These are phyloP conservation scores for Rattus norvegicus DNA, from an alignment of 2,113 vertebrate species.

Conservation along the genomic window GRCr8 NC_086033.1:59244001-59244500, in stretches of 20 bases:
- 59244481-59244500: fast-evolving
- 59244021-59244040: background rate
- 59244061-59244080: background rate
- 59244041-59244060: too few species aligned
- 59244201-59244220: background rate
- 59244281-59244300: background rate
- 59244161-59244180: background rate
- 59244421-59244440: background rate
- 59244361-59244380: background rate
- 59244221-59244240: too few species aligned
- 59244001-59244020: too few species aligned
- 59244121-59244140: background rate
- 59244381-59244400: fast-evolving
- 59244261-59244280: background rate
- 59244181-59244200: background rate
- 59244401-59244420: background rate
- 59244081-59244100: too few species aligned
- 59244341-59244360: background rate
- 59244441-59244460: background rate
- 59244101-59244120: too few species aligned
- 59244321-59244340: background rate
- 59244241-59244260: background rate
- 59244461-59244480: background rate
- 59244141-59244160: too few species aligned
- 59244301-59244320: background rate